A percentile compares a stretch with the other conserved stretches of the same genome.
Evolutionary conservation across 2,888 invertebrate species (phyloP).

Genomic region (Epicampocera succincta): DNA sequence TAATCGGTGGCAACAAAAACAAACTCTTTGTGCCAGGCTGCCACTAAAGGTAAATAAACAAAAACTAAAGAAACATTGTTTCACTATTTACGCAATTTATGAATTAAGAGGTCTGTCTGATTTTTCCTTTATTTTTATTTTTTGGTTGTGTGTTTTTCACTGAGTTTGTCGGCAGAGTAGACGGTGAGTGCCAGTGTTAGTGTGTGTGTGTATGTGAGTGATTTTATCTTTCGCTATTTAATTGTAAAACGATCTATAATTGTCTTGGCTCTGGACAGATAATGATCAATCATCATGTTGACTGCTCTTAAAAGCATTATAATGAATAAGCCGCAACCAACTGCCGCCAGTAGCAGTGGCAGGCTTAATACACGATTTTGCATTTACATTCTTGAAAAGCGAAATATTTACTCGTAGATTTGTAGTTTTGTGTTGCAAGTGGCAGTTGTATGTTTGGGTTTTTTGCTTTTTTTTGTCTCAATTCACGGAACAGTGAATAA

Average conservation of each 20-base stretch:
- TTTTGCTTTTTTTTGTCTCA: not conserved
- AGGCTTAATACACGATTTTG: conserved; percentile 21
- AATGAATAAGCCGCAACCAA: conserved; percentile 46
- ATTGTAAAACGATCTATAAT: conserved; percentile 70
- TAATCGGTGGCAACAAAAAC: no score
- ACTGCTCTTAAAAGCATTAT: conserved; percentile 44
- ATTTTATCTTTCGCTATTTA: conserved; percentile 70
- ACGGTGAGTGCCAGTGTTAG: not conserved
- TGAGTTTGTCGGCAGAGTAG: not conserved
- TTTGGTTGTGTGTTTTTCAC: no score
- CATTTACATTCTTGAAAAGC: conserved; percentile 7
- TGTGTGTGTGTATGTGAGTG: conserved; percentile 56
- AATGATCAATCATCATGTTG: conserved; percentile 68
- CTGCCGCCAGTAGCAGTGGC: conserved; percentile 26
- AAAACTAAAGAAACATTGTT: not conserved
- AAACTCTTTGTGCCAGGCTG: no score
- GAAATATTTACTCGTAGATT: not conserved
- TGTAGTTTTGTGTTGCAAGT: conserved; percentile 41
- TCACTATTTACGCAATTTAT: conserved; percentile 26
- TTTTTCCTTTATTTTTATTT: not conserved
- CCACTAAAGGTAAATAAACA: no score
- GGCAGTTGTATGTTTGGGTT: conserved; percentile 43
- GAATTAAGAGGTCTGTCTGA: conserved; percentile 9
- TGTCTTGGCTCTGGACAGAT: conserved; percentile 67
- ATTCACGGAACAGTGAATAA: conserved; percentile 41